These are phyloP conservation scores for Coptodon bakossiorum DNA, from an alignment of 2,113 vertebrate species.

Conservation along the genomic window DNA sequence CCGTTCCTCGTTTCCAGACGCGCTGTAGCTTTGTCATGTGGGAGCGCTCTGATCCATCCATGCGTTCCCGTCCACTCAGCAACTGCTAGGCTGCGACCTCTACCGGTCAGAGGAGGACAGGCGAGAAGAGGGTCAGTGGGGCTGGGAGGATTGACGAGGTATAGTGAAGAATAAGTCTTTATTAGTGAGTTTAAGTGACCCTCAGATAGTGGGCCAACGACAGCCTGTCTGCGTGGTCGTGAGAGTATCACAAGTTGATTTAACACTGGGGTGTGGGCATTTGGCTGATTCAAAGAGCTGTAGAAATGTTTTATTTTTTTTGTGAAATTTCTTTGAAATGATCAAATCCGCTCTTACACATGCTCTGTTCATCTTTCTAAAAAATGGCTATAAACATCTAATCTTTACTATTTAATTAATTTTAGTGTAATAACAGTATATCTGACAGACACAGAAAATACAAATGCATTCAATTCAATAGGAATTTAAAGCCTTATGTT, in stretches of 20 bases:
- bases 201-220: neutral
- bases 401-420: neutral
- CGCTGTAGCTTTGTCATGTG: conserved; percentile 65
- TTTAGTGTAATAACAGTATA: rapidly evolving
- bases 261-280: neutral
- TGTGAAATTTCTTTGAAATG: neutral
- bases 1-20: conserved; percentile 56
- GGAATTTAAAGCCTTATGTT: neutral
- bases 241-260: neutral
- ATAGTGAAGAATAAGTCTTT: neutral
- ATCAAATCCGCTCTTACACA: neutral
- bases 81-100: conserved; percentile 72
- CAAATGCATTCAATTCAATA: neutral
- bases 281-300: neutral
- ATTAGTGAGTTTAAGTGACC: neutral
- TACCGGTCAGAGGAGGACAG: conserved; percentile 49
- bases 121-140: neutral
- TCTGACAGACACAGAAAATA: neutral
- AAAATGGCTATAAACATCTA: neutral
- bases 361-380: neutral
- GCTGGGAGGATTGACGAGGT: neutral
- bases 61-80: conserved; percentile 41
- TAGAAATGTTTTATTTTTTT: rapidly evolving
- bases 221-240: neutral
- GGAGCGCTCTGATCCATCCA: conserved; percentile 56